phyloP scores from a whole-genome alignment of 2,888 invertebrate genomes.

The Catocala fraxini region DNA sequence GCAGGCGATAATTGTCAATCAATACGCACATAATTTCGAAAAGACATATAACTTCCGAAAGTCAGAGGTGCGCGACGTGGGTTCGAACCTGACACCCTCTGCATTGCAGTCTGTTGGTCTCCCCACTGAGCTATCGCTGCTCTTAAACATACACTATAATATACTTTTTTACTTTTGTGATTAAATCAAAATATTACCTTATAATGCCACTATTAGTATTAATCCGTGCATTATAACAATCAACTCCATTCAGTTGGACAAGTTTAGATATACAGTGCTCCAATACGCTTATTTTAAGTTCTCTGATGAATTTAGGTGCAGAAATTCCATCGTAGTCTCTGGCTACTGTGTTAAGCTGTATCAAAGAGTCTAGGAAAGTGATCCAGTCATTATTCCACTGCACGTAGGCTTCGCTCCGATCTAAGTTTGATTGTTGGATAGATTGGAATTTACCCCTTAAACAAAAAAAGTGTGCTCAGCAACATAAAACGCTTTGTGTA shows the following conservation, averaged over 20 bases:
- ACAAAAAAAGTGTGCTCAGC: too few relatives aligned
- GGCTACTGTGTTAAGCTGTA: constrained; percentile 52
- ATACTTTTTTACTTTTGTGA: too few relatives aligned
- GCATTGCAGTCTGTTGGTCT: too few relatives aligned
- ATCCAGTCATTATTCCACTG: constrained; percentile 56
- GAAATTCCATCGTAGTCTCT: constrained; percentile 51
- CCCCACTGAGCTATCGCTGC: too few relatives aligned
- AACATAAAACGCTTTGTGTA: too few relatives aligned
- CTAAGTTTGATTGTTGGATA: constrained; percentile 44
- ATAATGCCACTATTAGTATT: constrained; percentile 32
- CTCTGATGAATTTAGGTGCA: constrained; percentile 52
- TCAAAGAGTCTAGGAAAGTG: constrained; percentile 57
- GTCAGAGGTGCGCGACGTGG: too few relatives aligned
- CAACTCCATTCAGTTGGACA: constrained; percentile 29
- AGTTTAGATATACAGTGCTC: constrained; percentile 35
- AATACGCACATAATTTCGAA: too few relatives aligned
- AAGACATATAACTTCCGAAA: too few relatives aligned
- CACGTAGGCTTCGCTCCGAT: constrained; percentile 44
- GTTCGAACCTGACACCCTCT: too few relatives aligned
- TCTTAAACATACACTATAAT: too few relatives aligned
- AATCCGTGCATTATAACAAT: constrained; percentile 30
- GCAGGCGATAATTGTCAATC: too few relatives aligned
- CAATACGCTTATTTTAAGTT: constrained; percentile 44
- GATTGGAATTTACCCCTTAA: constrained; percentile 49
- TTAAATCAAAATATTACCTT: constrained; percentile 33